A percentile compares a stretch with the other conserved stretches of the same genome.
These are phyloP conservation scores for Drosophila neocordata DNA, from an alignment of 1,140 invertebrate species.

Conservation along the genomic window DNA sequence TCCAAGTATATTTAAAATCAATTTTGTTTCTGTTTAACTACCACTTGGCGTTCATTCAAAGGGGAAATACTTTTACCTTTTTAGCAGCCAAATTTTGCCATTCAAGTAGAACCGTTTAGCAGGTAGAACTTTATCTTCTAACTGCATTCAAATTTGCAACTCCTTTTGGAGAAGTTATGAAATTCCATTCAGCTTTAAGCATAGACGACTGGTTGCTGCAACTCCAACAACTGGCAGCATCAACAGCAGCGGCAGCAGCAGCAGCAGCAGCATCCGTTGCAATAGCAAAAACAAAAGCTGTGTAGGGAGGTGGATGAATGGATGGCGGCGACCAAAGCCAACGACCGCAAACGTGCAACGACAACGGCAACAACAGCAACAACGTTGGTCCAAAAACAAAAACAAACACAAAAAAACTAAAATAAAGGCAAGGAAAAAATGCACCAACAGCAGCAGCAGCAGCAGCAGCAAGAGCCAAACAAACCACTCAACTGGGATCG, in stretches of 20 bases:
- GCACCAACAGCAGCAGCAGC: constrained; percentile 39
- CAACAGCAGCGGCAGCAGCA: constrained; percentile 32
- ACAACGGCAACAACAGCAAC: constrained; percentile 40
- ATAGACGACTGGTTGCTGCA: constrained; percentile 12
- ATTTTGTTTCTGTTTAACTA: neutral
- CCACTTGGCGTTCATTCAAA: neutral
- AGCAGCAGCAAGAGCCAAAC: constrained; percentile 47
- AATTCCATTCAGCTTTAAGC: constrained; percentile 13
- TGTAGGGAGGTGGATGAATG: constrained; percentile 9
- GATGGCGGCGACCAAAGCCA: constrained; percentile 47
- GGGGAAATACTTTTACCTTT: constrained; percentile 3
- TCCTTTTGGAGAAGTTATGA: constrained; percentile 10
- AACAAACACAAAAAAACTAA: neutral
- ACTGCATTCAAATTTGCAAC: constrained; percentile 8
- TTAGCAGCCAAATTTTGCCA: neutral
- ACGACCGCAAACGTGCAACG: constrained; percentile 73
- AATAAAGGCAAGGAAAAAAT: constrained; percentile 2
- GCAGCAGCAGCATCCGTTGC: constrained; percentile 52
- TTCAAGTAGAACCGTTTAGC: neutral
- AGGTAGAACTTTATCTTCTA: constrained; percentile 15
- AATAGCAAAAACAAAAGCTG: constrained; percentile 42
- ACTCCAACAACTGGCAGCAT: constrained; percentile 32
- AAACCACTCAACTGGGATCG: constrained; percentile 72
- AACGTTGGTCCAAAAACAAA: constrained; percentile 49
- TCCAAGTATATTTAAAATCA: neutral